phyloP scores from a whole-genome alignment of 2,797 vertebrate genomes.

The Hyperoplus lanceolatus region DNA sequence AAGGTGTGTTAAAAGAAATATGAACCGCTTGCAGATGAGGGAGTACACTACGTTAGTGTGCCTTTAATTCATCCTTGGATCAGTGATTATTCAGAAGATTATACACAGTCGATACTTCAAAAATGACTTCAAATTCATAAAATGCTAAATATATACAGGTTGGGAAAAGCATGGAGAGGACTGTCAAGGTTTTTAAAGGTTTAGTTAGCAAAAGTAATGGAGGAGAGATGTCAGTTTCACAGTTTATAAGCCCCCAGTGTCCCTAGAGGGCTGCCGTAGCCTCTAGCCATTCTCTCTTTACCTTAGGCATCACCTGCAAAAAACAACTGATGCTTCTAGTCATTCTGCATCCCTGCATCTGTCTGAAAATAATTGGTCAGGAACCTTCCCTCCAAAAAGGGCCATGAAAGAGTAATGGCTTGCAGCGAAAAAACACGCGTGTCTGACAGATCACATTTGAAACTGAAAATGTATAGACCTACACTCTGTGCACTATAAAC shows the following conservation, averaged over 20 bases:
- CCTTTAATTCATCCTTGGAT: slow-evolving; percentile 75
- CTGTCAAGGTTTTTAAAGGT: slow-evolving; percentile 99
- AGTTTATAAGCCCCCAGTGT: slow-evolving; percentile 96
- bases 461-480: slow-evolving; percentile 72
- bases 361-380: slow-evolving; percentile 99
- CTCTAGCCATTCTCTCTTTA: slow-evolving; percentile 99
- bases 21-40: slow-evolving; percentile 67
- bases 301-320: slow-evolving; percentile 98
- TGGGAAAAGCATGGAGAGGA: slow-evolving; percentile 86
- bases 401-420: slow-evolving; percentile 87
- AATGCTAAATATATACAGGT: slow-evolving; percentile 87
- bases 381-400: slow-evolving; percentile 95
- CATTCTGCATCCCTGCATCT: slow-evolving; percentile 99
- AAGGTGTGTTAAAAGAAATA: slow-evolving; percentile 71
- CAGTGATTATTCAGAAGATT: slow-evolving; percentile 79
- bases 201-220: slow-evolving; percentile 99
- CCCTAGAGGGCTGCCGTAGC: slow-evolving; percentile 95
- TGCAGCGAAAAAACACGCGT: slow-evolving; percentile 83
- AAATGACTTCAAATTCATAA: slow-evolving; percentile 88
- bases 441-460: slow-evolving; percentile 84
- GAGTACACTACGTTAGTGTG: slow-evolving; percentile 48
- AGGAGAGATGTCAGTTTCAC: slow-evolving; percentile 99
- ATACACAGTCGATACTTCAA: slow-evolving; percentile 75
- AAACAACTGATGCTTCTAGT: slow-evolving; percentile 97
- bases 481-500: slow-evolving; percentile 49